These are phyloP conservation scores for Nasonia giraulti DNA, from an alignment of 1,140 invertebrate genomes.

Conservation along the genomic window DNA sequence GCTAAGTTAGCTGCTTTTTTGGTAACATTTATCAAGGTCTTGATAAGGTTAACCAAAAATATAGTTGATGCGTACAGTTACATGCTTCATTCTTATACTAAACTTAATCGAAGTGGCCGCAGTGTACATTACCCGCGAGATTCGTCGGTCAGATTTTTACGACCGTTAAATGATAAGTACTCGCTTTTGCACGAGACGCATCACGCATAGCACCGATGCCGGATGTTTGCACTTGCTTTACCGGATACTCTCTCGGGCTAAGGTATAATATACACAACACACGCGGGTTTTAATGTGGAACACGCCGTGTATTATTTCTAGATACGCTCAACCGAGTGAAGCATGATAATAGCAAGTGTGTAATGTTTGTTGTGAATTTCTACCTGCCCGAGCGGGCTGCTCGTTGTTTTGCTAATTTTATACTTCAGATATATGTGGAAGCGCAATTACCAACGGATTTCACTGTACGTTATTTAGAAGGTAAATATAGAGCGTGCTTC, in stretches of 20 bases:
- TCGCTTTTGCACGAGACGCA: neutral
- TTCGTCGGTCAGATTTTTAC: neutral
- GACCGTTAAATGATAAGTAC: too few relatives aligned
- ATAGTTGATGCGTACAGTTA: too few relatives aligned
- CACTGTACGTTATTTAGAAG: too few relatives aligned
- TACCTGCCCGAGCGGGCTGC: too few relatives aligned
- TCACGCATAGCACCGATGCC: neutral
- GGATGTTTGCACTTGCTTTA: constrained; percentile 23
- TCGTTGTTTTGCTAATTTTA: neutral
- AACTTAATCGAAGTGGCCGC: too few relatives aligned
- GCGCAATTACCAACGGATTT: too few relatives aligned
- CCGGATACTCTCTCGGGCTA: constrained; percentile 2
- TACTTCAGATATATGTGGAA: neutral
- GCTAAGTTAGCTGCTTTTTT: too few relatives aligned
- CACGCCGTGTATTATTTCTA: neutral
- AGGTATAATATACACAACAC: neutral
- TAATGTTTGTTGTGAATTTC: neutral
- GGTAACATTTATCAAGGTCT: too few relatives aligned
- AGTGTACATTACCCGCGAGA: too few relatives aligned
- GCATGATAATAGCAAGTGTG: neutral
- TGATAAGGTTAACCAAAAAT: too few relatives aligned
- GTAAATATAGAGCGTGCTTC: too few relatives aligned
- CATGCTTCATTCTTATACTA: too few relatives aligned
- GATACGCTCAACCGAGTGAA: neutral
- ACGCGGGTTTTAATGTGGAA: neutral